Base-by-base conservation (phyloP, 1,140 invertebrate genomes). In the Gryllus bimaculatus region DNA sequence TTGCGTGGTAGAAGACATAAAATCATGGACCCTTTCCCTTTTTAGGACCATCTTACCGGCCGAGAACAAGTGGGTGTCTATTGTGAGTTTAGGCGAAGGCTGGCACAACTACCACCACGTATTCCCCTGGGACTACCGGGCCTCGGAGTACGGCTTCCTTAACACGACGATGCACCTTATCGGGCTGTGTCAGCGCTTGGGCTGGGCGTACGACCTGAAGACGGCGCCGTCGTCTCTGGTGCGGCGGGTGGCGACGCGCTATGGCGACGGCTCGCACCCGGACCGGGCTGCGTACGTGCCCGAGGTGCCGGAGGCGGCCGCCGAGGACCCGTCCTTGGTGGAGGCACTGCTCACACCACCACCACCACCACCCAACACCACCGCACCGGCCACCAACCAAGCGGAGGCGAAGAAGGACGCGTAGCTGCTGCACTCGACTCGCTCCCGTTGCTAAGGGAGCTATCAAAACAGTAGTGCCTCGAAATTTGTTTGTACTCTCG, bases 291-390 rank as follows among this genome's bases (percentile, higher is more conserved):
- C 26, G 15, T n/a, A 49, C 39, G 93, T 95, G 82, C 90, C 91
- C 80, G 93, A 95, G 83, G 91, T 94, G 80, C 83, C 89, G 0
- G 85, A 88, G 80, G 91, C 93, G 79, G 92, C 26, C 26, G 26
- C 26, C 26, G 5, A 39, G 26, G 26, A 39, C 26, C 26, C 26
- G 26, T 39, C 26, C 26, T 39, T 39, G 26, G 26, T 39, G 26
- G 26, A 39, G 26, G 26, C 26, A 5, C 26, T 39, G 26, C 26
- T 39, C 26, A 39, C 26, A 39, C 26, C 26, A 39, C 26, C 26
- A 39, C 26, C 26, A 39, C 26, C 26, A 39, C 26, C 26, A 39
- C 26, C 26, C 26, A 39, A 5, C 26, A 39, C 26, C 26, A 39
- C 26, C 26, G 26, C 26, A 39, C 26, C 26, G 26, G 26, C 26